Conservation (phyloP, 2,888 invertebrate genomes). For the Homarus gammarus region DNA sequence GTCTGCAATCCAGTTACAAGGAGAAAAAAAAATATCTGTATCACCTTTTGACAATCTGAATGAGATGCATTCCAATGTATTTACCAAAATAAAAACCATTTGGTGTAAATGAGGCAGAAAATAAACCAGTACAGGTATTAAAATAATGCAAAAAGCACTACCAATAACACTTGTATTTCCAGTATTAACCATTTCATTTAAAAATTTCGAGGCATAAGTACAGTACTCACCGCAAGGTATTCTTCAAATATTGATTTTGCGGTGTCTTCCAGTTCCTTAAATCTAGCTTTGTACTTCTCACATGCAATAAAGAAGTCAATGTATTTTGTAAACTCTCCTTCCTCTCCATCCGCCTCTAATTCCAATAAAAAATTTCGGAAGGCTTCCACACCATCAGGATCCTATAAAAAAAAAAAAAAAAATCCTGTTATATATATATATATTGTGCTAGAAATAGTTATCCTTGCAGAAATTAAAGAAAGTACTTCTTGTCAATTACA, state of each 20-base stretch:
- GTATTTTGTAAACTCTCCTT: conserved; percentile 53
- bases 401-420: conserved; percentile 26
- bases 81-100: no score
- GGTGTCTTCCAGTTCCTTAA: conserved; percentile 54
- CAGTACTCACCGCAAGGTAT: conserved; percentile 56
- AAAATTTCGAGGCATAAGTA: no score
- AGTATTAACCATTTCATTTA: no score
- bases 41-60: no score
- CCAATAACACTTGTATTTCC: no score
- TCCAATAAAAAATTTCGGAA: conserved; percentile 54
- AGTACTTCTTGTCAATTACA: neutral
- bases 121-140: no score
- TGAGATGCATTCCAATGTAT: no score
- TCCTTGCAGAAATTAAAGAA: neutral
- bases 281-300: conserved; percentile 49
- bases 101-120: no score
- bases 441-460: neutral
- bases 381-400: conserved; percentile 54
- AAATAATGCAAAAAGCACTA: no score
- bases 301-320: conserved; percentile 61
- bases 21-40: no score
- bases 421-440: no score
- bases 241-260: conserved; percentile 57
- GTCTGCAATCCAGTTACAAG: no score
- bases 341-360: conserved; percentile 37